Conservation (phyloP, 2,888 invertebrate genomes). For the Papilio elwesi region DNA sequence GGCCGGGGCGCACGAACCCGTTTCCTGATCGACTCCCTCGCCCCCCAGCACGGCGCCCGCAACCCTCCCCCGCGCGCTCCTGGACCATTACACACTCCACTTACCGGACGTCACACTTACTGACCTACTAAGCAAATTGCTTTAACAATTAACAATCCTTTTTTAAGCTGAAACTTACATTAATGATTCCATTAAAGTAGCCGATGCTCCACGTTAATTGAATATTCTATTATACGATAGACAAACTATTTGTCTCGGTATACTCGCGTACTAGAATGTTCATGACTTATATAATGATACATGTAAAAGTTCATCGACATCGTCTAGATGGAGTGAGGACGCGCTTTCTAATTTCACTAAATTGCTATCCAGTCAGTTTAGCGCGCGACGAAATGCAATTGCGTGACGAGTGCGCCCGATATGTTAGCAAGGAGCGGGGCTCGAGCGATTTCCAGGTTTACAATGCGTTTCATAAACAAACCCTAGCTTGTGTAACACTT, state of each 20-base stretch:
- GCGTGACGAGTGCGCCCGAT: slow-evolving; percentile 55
- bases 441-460: slow-evolving; percentile 22
- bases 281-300: slow-evolving; percentile 34
- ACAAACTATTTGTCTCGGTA: background rate
- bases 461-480: slow-evolving; percentile 33
- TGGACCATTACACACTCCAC: slow-evolving; percentile 38
- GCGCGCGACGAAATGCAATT: slow-evolving; percentile 70
- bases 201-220: slow-evolving; percentile 8
- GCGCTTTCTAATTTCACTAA: slow-evolving; percentile 83
- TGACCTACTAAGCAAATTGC: slow-evolving; percentile 74
- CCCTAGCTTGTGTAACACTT: slow-evolving; percentile 25
- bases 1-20: slow-evolving; percentile 70
- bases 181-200: slow-evolving; percentile 29
- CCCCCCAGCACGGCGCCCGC: slow-evolving; percentile 47
- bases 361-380: slow-evolving; percentile 76
- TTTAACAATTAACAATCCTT: slow-evolving; percentile 60
- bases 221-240: slow-evolving; percentile 24
- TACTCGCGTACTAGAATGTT: slow-evolving; percentile 21
- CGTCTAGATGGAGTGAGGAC: slow-evolving; percentile 61
- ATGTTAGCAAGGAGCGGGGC: slow-evolving; percentile 41
- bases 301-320: slow-evolving; percentile 68
- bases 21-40: slow-evolving; percentile 56
- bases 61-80: slow-evolving; percentile 39
- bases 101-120: slow-evolving; percentile 52
- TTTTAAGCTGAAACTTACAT: slow-evolving; percentile 37